Percentiles rank a stretch among this genome's conserved stretches.
Evolutionary conservation across 2,888 invertebrate species (phyloP).

Genomic region (Cerceris rybyensis): DNA sequence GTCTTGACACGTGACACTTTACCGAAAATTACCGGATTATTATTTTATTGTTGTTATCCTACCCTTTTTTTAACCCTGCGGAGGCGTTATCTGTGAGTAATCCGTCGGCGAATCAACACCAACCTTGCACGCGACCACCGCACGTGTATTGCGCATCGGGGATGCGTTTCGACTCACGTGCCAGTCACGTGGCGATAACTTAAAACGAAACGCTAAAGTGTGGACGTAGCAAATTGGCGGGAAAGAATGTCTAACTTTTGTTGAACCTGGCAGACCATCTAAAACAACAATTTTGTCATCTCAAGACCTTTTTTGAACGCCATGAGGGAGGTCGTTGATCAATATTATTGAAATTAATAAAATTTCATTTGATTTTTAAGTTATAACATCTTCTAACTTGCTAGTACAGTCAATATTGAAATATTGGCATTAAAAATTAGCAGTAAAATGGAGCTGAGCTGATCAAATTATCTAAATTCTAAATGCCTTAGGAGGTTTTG

Average conservation of each 20-base stretch:
- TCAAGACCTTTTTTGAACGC: too few relatives aligned
- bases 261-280: not conserved
- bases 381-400: too few relatives aligned
- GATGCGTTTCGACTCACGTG: conserved; percentile 70
- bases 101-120: conserved; percentile 38
- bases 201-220: conserved; percentile 29
- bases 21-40: conserved; percentile 58
- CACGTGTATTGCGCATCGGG: conserved; percentile 47
- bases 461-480: too few relatives aligned
- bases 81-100: conserved; percentile 46
- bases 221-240: conserved; percentile 56
- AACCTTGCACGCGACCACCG: conserved; percentile 47
- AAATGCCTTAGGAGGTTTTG: not conserved
- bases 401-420: too few relatives aligned
- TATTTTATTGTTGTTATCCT: conserved; percentile 65
- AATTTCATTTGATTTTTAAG: too few relatives aligned
- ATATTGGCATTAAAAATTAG: too few relatives aligned
- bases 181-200: conserved; percentile 68
- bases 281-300: not conserved
- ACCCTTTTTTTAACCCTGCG: conserved; percentile 34
- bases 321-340: too few relatives aligned
- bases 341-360: too few relatives aligned
- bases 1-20: conserved; percentile 67
- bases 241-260: conserved; percentile 44
- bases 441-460: too few relatives aligned